Evolutionary conservation across 1,140 invertebrate species (phyloP).

Genomic region (Drosophila kurseongensis): DNA sequence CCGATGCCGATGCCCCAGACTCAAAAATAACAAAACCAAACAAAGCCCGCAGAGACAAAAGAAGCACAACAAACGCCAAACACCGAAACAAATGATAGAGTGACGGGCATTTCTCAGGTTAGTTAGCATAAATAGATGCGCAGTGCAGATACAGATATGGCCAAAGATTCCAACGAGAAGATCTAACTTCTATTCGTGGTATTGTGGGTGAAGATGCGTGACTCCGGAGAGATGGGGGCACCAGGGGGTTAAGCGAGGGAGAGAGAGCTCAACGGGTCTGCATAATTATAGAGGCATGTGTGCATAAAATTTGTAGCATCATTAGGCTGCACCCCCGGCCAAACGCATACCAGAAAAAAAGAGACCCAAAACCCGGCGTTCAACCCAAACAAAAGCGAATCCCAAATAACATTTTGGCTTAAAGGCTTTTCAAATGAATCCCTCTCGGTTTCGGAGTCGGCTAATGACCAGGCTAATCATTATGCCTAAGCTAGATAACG

Average conservation of each 20-base stretch:
- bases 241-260: neutral
- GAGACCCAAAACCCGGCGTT: conserved; percentile 20
- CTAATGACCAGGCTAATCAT: conserved; percentile 82
- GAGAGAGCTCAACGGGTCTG: conserved; percentile 40
- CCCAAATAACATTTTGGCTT: conserved; percentile 74
- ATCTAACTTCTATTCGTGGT: conserved; percentile 5
- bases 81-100: conserved; percentile 50
- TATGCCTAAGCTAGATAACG: conserved; percentile 76
- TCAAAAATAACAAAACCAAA: conserved; percentile 22
- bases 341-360: conserved; percentile 44
- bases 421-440: conserved; percentile 82
- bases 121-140: conserved; percentile 77
- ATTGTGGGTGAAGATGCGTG: conserved; percentile 45
- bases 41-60: conserved; percentile 38
- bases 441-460: conserved; percentile 43
- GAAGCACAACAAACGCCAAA: conserved; percentile 42
- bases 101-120: conserved; percentile 67
- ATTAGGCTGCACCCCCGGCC: conserved; percentile 80
- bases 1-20: neutral
- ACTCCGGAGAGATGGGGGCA: conserved; percentile 21
- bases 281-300: conserved; percentile 77
- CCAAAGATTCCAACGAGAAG: conserved; percentile 15
- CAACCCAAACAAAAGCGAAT: conserved; percentile 47
- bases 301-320: conserved; percentile 81
- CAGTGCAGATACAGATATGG: conserved; percentile 56